Conservation (phyloP, 37 sponge, comb jelly and placozoan species). For the Halichondria panicea region DNA sequence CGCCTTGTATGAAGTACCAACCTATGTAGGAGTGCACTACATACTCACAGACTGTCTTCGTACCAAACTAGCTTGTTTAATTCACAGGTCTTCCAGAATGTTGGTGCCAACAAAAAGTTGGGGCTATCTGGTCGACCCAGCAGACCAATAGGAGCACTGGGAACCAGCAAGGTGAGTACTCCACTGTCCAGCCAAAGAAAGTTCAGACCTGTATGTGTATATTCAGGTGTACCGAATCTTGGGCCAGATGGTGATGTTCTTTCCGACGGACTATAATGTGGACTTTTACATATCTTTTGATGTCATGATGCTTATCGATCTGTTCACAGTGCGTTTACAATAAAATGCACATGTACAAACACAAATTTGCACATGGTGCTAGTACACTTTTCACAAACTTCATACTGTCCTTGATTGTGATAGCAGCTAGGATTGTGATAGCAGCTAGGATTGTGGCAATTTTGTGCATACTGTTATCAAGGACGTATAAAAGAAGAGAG, state of each 20-base stretch:
- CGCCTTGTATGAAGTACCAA: background rate
- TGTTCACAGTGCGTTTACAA: conserved; percentile 49
- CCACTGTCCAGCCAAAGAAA: background rate
- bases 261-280: conserved; percentile 70
- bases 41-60: background rate
- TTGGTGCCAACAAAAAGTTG: conserved; percentile 80
- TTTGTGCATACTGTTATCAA: background rate
- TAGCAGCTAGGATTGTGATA: background rate
- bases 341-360: background rate
- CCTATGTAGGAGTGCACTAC: no score
- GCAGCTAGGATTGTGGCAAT: background rate
- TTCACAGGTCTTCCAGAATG: conserved; percentile 41
- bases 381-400: background rate
- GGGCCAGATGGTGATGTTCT: conserved; percentile 70
- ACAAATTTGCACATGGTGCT: background rate
- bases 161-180: conserved; percentile 66
- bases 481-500: no score
- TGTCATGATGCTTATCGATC: conserved; percentile 64
- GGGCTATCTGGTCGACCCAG: conserved; percentile 82
- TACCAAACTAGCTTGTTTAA: background rate
- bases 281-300: conserved; percentile 95
- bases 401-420: background rate
- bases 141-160: conserved; percentile 85
- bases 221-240: conserved; percentile 70
- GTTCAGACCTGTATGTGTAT: background rate